A percentile compares a stretch with the other conserved stretches of the same genome.
phyloP scores from a whole-genome alignment of 2,888 invertebrate species.

The Teleiodes luculella region DNA sequence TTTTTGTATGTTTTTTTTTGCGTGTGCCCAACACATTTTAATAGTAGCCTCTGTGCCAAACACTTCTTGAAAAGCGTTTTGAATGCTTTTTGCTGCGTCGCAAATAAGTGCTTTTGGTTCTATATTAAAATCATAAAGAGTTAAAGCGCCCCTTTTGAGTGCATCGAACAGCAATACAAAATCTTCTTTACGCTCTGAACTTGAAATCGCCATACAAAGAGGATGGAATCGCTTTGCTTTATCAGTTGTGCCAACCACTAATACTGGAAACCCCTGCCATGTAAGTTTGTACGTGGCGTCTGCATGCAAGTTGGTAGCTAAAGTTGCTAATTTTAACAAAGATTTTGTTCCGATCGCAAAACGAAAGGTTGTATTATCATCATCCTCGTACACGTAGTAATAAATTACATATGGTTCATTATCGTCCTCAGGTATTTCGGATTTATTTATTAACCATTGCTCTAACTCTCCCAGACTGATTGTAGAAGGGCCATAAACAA shows the following conservation, averaged over 20 bases:
- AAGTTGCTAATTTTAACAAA: constrained; percentile 19
- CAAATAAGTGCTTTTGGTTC: constrained; percentile 24
- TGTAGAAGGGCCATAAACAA: constrained; percentile 15
- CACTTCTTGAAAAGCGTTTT: constrained; percentile 23
- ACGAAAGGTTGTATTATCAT: constrained; percentile 17
- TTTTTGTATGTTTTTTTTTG: constrained; percentile 29
- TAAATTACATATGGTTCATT: constrained; percentile 20
- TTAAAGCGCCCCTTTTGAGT: constrained; percentile 20
- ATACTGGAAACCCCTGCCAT: constrained; percentile 31
- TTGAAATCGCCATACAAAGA: constrained; percentile 23
- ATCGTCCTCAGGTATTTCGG: constrained; percentile 21
- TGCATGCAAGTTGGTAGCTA: constrained; percentile 18
- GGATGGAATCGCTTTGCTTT: constrained; percentile 26
- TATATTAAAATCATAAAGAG: constrained; percentile 19
- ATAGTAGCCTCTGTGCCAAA: constrained; percentile 26
- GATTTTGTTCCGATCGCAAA: constrained; percentile 21
- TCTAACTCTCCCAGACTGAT: constrained; percentile 22
- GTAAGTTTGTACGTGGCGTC: constrained; percentile 26
- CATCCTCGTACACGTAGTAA: constrained; percentile 19
- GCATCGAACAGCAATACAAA: constrained; percentile 26
- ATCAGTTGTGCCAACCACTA: constrained; percentile 29
- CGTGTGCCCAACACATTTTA: constrained; percentile 32
- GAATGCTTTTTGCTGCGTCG: constrained; percentile 26
- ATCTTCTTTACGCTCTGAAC: constrained; percentile 25
- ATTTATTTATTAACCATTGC: constrained; percentile 18